Percentiles rank a stretch among this genome's conserved stretches.
These are phyloP conservation scores for Hippocampus mohnikei DNA, from an alignment of 2,113 vertebrate genomes.

Conservation along the genomic window DNA sequence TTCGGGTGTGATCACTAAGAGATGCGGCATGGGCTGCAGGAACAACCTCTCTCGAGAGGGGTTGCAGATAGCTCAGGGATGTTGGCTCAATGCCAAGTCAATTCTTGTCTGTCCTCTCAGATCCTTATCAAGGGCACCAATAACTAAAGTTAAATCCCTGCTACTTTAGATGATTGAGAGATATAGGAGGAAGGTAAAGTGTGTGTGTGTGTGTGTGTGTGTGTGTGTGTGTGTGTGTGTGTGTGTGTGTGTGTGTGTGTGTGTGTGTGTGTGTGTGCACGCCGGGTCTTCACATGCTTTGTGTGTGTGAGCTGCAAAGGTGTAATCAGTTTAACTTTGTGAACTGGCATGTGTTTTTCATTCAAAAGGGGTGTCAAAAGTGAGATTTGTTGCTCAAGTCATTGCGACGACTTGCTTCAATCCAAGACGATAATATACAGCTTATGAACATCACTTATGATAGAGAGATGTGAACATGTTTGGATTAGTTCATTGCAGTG, in stretches of 20 bases:
- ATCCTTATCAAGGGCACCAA: conserved; percentile 61
- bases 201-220: not conserved
- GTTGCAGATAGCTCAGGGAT: conserved; percentile 52
- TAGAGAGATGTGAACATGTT: not conserved
- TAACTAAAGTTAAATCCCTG: conserved; percentile 57
- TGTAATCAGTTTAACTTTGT: not conserved
- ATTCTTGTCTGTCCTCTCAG: conserved; percentile 60
- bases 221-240: not conserved
- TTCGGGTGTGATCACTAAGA: conserved; percentile 41
- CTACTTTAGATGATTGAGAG: conserved; percentile 28
- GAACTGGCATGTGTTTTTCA: not conserved
- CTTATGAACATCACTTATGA: not conserved
- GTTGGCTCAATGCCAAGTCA: conserved; percentile 60
- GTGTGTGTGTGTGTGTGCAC: not conserved
- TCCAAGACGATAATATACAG: not conserved
- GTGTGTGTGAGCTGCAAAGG: not conserved
- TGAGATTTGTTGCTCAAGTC: not conserved
- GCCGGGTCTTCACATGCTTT: not conserved
- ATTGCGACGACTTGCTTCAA: not conserved
- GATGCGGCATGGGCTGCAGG: conserved; percentile 26
- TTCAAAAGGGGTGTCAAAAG: not conserved
- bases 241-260: not conserved
- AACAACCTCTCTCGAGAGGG: conserved; percentile 43
- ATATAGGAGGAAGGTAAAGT: not conserved
- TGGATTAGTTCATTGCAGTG: not conserved